phyloP scores from a whole-genome alignment of 2,888 invertebrate genomes.

The Micoletzkya japonica region DNA sequence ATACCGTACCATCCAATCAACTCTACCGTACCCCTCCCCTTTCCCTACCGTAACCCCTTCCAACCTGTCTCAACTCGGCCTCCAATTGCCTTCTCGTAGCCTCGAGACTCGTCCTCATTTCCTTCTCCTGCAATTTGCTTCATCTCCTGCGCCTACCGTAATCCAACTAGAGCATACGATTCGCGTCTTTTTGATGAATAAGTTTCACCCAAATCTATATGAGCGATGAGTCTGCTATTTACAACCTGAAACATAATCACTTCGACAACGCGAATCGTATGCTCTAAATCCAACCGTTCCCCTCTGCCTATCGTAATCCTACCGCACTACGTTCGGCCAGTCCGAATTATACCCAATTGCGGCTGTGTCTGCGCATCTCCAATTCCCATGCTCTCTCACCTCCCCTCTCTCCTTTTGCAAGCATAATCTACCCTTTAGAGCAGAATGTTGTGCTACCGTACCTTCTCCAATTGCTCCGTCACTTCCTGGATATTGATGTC shows the following conservation, averaged over 20 bases:
- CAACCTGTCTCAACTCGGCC: slow-evolving; percentile 72
- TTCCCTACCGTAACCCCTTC: slow-evolving; percentile 69
- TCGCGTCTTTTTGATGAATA: too few relatives aligned
- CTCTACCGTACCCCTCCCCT: slow-evolving; percentile 86
- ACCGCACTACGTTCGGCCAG: too few relatives aligned
- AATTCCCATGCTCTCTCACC: too few relatives aligned
- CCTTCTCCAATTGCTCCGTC: slow-evolving; percentile 35
- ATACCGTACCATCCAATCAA: slow-evolving; percentile 84
- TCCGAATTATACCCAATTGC: too few relatives aligned
- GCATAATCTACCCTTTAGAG: too few relatives aligned
- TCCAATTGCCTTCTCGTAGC: slow-evolving; percentile 37
- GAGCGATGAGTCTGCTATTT: not conserved
- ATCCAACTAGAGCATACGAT: too few relatives aligned
- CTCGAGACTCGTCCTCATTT: slow-evolving; percentile 36
- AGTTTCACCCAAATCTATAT: too few relatives aligned
- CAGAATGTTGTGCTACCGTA: slow-evolving; percentile 1
- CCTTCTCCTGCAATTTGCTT: slow-evolving; percentile 32
- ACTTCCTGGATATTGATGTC: slow-evolving; percentile 26
- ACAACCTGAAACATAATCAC: not conserved
- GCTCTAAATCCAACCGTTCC: not conserved
- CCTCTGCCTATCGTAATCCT: not conserved
- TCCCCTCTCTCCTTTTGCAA: too few relatives aligned
- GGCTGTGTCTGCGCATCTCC: too few relatives aligned
- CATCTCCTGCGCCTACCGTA: too few relatives aligned
- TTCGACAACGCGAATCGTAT: not conserved